Conservation (phyloP, 2,888 invertebrate species). For the Agriopis aurantiaria region DNA sequence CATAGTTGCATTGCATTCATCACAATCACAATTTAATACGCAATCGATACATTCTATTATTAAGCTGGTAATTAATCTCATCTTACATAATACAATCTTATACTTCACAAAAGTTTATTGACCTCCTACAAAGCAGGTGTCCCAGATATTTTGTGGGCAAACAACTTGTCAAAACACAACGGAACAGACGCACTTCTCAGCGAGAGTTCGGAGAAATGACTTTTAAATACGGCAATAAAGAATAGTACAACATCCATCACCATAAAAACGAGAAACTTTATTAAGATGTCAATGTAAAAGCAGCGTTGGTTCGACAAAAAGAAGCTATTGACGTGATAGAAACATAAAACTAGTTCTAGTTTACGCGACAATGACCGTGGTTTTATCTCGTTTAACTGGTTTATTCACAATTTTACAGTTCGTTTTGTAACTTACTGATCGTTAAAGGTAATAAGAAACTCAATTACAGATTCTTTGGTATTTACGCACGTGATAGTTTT, state of each 20-base stretch:
- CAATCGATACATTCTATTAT: slow-evolving; percentile 6
- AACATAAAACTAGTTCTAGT: slow-evolving; percentile 57
- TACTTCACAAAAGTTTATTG: slow-evolving; percentile 60
- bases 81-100: slow-evolving; percentile 52
- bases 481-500: background rate
- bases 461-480: slow-evolving; percentile 16
- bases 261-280: slow-evolving; percentile 34
- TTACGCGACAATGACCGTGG: slow-evolving; percentile 74
- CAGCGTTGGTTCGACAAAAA: slow-evolving; percentile 48
- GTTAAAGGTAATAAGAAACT: slow-evolving; percentile 31
- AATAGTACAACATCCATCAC: slow-evolving; percentile 48
- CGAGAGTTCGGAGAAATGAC: slow-evolving; percentile 57
- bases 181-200: slow-evolving; percentile 52
- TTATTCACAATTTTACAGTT: slow-evolving; percentile 67
- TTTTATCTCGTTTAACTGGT: slow-evolving; percentile 68
- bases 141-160: slow-evolving; percentile 69
- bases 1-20: background rate
- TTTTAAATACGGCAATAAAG: slow-evolving; percentile 44
- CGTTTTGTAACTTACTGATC: slow-evolving; percentile 51
- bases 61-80: slow-evolving; percentile 3
- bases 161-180: slow-evolving; percentile 77
- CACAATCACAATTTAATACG: background rate
- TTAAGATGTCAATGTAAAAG: slow-evolving; percentile 45
- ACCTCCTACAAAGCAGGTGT: slow-evolving; percentile 63
- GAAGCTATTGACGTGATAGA: slow-evolving; percentile 35